phyloP scores from a whole-genome alignment of 2,797 vertebrate genomes.

The Forpus xanthops region DNA sequence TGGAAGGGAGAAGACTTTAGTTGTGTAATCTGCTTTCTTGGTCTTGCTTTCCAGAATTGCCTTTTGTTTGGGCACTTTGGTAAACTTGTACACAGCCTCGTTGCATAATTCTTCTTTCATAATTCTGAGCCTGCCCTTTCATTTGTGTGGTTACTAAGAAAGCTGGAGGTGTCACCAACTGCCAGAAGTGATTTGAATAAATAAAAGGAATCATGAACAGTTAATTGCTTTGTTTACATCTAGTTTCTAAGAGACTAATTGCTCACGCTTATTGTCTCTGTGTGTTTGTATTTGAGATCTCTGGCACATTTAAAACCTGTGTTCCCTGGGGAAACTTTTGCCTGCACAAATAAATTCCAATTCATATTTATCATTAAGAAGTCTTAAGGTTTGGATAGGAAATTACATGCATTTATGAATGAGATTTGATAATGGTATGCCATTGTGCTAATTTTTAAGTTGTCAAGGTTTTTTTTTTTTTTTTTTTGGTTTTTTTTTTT shows the following conservation, averaged over 20 bases:
- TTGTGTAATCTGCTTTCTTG: not conserved
- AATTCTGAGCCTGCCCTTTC: conserved; percentile 14
- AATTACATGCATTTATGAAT: not conserved
- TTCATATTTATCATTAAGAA: not conserved
- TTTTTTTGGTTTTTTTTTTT: too few relatives aligned
- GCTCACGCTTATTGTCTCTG: not conserved
- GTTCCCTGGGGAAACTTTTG: not conserved
- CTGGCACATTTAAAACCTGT: not conserved
- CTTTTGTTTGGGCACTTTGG: conserved; percentile 18
- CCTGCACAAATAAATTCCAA: not conserved
- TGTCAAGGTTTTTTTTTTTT: too few relatives aligned
- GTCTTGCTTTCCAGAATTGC: not conserved
- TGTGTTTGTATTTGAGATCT: not conserved
- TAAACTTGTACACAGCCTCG: not conserved
- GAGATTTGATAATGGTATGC: not conserved
- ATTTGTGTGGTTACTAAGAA: conserved; percentile 45
- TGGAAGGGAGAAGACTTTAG: not conserved
- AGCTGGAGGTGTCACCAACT: conserved; percentile 10
- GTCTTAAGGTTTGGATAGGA: not conserved
- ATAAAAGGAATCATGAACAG: conserved; percentile 14
- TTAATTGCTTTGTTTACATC: conserved; percentile 47
- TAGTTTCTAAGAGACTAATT: conserved; percentile 44
- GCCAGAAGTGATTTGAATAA: conserved; percentile 34
- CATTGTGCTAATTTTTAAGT: not conserved
- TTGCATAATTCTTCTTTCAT: conserved; percentile 15